phyloP scores from a whole-genome alignment of 2,113 vertebrate species.

The cat (Felis catus) region F.catus_Fca126_mat1.0 CM031424.1:63700501-63701000 shows the following conservation, averaged over 20 bases:
- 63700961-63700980: neutral
- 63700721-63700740: too few species aligned
- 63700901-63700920: neutral
- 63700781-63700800: constrained; percentile 19
- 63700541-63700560: too few species aligned
- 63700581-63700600: too few species aligned
- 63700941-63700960: neutral
- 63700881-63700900: constrained; percentile 18
- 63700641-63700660: too few species aligned
- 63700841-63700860: neutral
- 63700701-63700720: too few species aligned
- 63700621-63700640: too few species aligned
- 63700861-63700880: neutral
- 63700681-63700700: too few species aligned
- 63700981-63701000: neutral
- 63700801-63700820: neutral
- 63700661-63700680: too few species aligned
- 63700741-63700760: neutral
- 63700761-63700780: neutral
- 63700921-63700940: neutral
- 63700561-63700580: too few species aligned
- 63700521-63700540: too few species aligned
- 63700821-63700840: neutral
- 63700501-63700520: too few species aligned
- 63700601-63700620: too few species aligned